Base-by-base conservation (phyloP, 2,888 invertebrate species). In the Lithophane semibrunnea region DNA sequence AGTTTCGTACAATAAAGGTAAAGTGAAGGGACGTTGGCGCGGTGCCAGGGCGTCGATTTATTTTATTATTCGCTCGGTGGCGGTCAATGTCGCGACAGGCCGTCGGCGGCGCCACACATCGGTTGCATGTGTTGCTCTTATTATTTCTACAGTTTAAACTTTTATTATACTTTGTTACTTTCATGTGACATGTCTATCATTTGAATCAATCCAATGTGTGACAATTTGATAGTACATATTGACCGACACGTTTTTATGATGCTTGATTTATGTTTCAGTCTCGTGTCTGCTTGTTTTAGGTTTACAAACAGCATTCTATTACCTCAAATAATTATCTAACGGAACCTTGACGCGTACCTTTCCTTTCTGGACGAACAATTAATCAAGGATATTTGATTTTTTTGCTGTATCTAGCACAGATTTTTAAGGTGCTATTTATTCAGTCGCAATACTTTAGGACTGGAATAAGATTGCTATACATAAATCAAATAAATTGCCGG, bases 71-170 rank as follows among this genome's bases (percentile, higher is more conserved):
- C 95, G 94, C 94, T 88, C 89, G 89, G 94, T 94, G 94, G 95
- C 96, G 96, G 96, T 96, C 96, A 96, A 95, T 96, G 96, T 96
- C 96, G 96, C 96, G 95, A 92, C 95, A 90, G 91, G 83, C 89
- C 89, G 92, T 85, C 90, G 92, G 77, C 92, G 93, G 94, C 94
- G 95, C 94, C 94, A 90, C 89, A 91, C 92, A 90, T 89, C 90
- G 92, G 90, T 91, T 91, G 94, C 95, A 94, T 95, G 93, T 94
- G 94, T 92, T 93, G 90, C 91, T 92, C 90, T 90, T 91, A 89
- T 91, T 92, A 91, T 88, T 90, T 84, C 84, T 91, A 91, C 91
- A 89, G 87, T 91, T 92, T 87, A 79, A 89, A 88, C 70, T 89
- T 88, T 86, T 83, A 86, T 88, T 86, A 64, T 75, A 79, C 77